Conservation (phyloP, 2,888 invertebrate species). For the Tricholauxania praeusta region DNA sequence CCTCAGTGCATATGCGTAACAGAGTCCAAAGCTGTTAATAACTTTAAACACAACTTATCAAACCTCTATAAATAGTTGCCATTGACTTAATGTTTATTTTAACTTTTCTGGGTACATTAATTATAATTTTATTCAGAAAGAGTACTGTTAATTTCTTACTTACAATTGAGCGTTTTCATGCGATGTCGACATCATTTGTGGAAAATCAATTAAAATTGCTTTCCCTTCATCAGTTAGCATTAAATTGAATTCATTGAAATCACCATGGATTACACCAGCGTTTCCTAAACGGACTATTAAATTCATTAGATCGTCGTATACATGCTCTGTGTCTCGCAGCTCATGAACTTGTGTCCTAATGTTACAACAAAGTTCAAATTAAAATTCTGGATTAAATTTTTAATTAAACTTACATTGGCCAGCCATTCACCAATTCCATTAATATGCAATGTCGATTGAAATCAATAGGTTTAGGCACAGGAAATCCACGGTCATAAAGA, state of each 20-base stretch:
- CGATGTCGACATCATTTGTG: constrained; percentile 97
- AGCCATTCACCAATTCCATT: constrained; percentile 92
- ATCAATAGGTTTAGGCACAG: constrained; percentile 95
- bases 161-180: constrained; percentile 92
- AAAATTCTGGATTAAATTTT: not conserved
- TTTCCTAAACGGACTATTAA: constrained; percentile 90
- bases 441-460: constrained; percentile 95
- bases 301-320: constrained; percentile 96
- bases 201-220: constrained; percentile 95
- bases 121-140: not conserved
- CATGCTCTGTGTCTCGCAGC: constrained; percentile 76
- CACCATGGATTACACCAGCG: constrained; percentile 97
- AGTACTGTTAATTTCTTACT: constrained; percentile 48
- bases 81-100: too few species aligned
- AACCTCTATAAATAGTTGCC: too few species aligned
- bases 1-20: too few species aligned
- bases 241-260: constrained; percentile 99
- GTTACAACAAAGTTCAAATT: not conserved
- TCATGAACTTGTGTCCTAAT: constrained; percentile 75
- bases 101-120: too few species aligned
- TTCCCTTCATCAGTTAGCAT: constrained; percentile 86
- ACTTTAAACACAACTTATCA: too few species aligned
- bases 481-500: constrained; percentile 88
- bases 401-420: constrained; percentile 76
- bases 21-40: too few species aligned